phyloP scores from a whole-genome alignment of 1,140 invertebrate species.

The Zophobas atratus region DNA sequence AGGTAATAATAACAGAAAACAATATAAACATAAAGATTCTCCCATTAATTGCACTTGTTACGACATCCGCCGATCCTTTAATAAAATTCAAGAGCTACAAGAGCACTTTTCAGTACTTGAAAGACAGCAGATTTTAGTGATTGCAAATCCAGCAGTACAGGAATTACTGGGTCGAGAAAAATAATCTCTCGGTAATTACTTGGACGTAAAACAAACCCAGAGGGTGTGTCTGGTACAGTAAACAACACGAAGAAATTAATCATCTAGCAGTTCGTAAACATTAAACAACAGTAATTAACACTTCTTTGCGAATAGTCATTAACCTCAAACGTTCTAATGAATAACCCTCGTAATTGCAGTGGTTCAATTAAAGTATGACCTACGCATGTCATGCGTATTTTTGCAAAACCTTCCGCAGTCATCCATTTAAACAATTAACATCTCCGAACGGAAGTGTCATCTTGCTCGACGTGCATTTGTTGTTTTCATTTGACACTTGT shows the following conservation, averaged over 20 bases:
- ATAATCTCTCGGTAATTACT: not conserved
- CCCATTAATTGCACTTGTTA: too few relatives aligned
- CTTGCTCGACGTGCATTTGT: not conserved
- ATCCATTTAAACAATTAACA: constrained; percentile 1
- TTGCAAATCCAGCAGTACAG: too few relatives aligned
- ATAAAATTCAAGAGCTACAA: too few relatives aligned
- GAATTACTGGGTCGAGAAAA: too few relatives aligned
- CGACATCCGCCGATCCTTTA: too few relatives aligned
- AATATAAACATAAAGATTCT: too few relatives aligned
- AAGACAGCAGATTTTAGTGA: too few relatives aligned
- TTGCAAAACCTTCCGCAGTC: not conserved
- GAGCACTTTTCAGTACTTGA: too few relatives aligned
- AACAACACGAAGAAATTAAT: constrained; percentile 3
- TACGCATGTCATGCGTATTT: constrained; percentile 5
- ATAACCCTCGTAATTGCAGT: constrained; percentile 43
- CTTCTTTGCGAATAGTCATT: constrained; percentile 27
- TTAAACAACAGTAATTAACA: constrained; percentile 17
- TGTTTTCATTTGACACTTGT: constrained; percentile 41
- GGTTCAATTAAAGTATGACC: constrained; percentile 26
- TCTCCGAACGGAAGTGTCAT: constrained; percentile 19
- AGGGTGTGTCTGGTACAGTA: constrained; percentile 15
- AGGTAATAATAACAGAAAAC: too few relatives aligned
- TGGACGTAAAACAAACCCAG: not conserved
- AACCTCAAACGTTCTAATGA: constrained; percentile 47
- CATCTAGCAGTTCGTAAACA: constrained; percentile 22